Conservation (phyloP, 2,113 vertebrate species). For the Pygoscelis antarcticus region DNA sequence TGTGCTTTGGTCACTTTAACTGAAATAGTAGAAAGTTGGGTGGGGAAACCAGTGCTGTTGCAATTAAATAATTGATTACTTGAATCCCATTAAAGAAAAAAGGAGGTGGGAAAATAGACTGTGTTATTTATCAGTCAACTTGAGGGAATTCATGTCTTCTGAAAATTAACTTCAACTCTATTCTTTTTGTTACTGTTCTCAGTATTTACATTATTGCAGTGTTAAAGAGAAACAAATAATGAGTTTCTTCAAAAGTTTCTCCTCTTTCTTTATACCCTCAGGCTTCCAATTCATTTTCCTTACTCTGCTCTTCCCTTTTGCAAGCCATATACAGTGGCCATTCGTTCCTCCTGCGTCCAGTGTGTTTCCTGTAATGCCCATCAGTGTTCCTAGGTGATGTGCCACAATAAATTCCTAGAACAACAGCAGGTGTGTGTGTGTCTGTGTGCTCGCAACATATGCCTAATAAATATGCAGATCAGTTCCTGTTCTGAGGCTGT, state of each 20-base stretch:
- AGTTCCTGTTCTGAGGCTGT: not conserved
- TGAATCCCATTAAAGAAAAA: not conserved
- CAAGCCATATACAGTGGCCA: not conserved
- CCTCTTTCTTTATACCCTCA: not conserved
- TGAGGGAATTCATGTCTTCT: not conserved
- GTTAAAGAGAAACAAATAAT: not conserved
- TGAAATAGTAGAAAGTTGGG: not conserved
- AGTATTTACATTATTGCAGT: not conserved
- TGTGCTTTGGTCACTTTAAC: not conserved
- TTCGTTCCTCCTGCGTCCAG: not conserved
- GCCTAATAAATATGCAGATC: not conserved
- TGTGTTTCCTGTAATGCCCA: not conserved
- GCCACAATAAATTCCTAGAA: too few species aligned
- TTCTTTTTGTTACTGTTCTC: not conserved
- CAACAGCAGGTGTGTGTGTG: not conserved
- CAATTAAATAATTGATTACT: conserved; percentile 2
- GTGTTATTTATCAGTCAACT: not conserved
- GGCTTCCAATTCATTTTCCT: not conserved
- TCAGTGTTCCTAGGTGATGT: not conserved
- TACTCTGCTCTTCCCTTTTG: not conserved
- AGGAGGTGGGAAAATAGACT: not conserved
- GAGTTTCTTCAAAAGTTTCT: not conserved
- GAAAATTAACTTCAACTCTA: not conserved
- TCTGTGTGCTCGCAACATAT: not conserved
- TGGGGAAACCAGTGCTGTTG: not conserved